Base-by-base conservation (phyloP, 2,797 vertebrate genomes). In the Esox lucius region DNA sequence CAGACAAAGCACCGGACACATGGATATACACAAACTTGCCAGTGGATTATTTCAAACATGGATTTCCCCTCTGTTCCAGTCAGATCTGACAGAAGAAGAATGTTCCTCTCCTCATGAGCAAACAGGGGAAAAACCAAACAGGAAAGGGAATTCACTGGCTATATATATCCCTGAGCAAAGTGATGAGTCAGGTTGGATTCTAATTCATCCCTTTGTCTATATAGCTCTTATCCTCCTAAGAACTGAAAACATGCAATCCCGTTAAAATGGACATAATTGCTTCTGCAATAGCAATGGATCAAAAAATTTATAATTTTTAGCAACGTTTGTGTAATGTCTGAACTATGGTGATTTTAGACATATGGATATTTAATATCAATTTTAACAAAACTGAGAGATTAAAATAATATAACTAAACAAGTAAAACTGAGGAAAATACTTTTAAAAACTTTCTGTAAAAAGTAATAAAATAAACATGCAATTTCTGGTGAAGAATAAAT, bases 161-260 rank as follows among this genome's bases (percentile, higher is more conserved):
- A 90, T 91, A 93, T 92, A 91, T 91, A 92, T 74, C 82, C 76
- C 13, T 46, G 39, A 71, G 79, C n/a, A 68, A 82, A 67, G 35
- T 77, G 88, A 88, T 90, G 88, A 93, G 86, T 88, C 91, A 92
- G 88, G 85, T 88, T 80, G 84, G 88, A 87, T 71, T 69, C 68
- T 49, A 73, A 15, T 73, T 69, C 74, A 85, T 67, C 84, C 86
- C 87, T 87, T 84, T 61, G 48, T 61, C 81, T 85, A 73, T 74
- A 53, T 76, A 68, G 71, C 59, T 84, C 77, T 82, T 12, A 42
- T 71, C 69, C 49, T 53, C 62, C 71, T 68, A 1, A 75, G 76
- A 66, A 78, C 74, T 70, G 16, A 31, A 66, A 75, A 73, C 78
- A 69, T 76, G 68, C 77, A 71, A 59, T 78, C 79, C 62, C 15